A percentile compares a stretch with the other conserved stretches of the same genome.
phyloP scores from a whole-genome alignment of 1,140 invertebrate genomes.

The Andricus grossulariae region DNA sequence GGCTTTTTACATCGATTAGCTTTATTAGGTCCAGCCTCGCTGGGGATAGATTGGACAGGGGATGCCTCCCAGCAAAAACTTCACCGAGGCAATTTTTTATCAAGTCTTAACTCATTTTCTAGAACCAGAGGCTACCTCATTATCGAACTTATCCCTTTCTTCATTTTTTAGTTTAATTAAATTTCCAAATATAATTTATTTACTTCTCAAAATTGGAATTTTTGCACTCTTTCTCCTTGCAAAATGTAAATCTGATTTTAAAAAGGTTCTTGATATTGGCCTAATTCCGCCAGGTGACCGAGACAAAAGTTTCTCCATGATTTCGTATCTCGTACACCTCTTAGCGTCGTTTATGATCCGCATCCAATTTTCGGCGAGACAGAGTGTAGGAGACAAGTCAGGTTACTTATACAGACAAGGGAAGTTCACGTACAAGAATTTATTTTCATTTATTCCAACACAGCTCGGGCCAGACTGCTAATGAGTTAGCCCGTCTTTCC shows the following conservation, averaged over 20 bases:
- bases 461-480: conserved; percentile 36
- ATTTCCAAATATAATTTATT: not conserved
- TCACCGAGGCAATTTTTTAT: conserved; percentile 60
- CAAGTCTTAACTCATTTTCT: conserved; percentile 44
- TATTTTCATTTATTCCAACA: conserved; percentile 27
- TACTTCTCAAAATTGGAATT: not conserved
- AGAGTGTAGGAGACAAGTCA: conserved; percentile 47
- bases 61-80: conserved; percentile 36
- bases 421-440: conserved; percentile 43
- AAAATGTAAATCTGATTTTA: conserved; percentile 30
- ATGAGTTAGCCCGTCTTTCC: conserved; percentile 47
- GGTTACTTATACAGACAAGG: conserved; percentile 41
- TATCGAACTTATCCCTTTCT: not conserved
- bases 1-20: conserved; percentile 68
- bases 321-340: conserved; percentile 39
- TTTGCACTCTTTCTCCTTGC: not conserved
- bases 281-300: not conserved
- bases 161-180: conserved; percentile 15
- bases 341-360: conserved; percentile 53
- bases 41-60: conserved; percentile 33
- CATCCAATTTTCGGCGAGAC: conserved; percentile 54
- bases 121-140: not conserved
- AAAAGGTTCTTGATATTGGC: not conserved
- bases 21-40: conserved; percentile 62
- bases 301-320: conserved; percentile 37